Evolutionary conservation across 2,888 invertebrate genomes (phyloP).

Genomic region (Cynaeus angustus): DNA sequence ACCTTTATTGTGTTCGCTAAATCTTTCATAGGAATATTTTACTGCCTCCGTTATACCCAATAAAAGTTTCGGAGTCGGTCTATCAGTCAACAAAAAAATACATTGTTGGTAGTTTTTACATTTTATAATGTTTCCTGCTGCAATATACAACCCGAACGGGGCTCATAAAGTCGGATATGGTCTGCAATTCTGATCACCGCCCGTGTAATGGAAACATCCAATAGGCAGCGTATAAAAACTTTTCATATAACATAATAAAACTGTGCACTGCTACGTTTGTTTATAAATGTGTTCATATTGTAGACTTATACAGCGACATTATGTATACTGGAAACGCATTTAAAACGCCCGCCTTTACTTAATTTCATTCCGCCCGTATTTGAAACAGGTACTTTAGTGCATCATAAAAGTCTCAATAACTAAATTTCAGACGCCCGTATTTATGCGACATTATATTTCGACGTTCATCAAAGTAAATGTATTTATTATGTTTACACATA

Average conservation of each 20-base stretch:
- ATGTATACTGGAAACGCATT: slow-evolving; percentile 53
- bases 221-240: slow-evolving; percentile 69
- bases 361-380: slow-evolving; percentile 58
- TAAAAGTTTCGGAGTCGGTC: slow-evolving; percentile 66
- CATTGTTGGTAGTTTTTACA: slow-evolving; percentile 70
- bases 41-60: slow-evolving; percentile 65
- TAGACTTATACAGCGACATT: slow-evolving; percentile 52
- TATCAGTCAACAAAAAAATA: slow-evolving; percentile 65
- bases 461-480: slow-evolving; percentile 55
- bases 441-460: slow-evolving; percentile 56
- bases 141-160: slow-evolving; percentile 68
- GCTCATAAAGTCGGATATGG: slow-evolving; percentile 68
- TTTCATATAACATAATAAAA: slow-evolving; percentile 53
- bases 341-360: slow-evolving; percentile 55
- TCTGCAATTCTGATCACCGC: slow-evolving; percentile 69
- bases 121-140: slow-evolving; percentile 69
- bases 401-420: slow-evolving; percentile 62
- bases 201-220: slow-evolving; percentile 68
- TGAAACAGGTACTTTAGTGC: slow-evolving; percentile 58
- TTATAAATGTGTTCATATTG: slow-evolving; percentile 61
- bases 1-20: slow-evolving; percentile 61
- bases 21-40: slow-evolving; percentile 67
- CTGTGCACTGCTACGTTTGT: slow-evolving; percentile 54
- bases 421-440: slow-evolving; percentile 62
- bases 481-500: slow-evolving; percentile 44